Base-by-base conservation (phyloP, 2,113 vertebrate species). In the Strigops habroptila region DNA sequence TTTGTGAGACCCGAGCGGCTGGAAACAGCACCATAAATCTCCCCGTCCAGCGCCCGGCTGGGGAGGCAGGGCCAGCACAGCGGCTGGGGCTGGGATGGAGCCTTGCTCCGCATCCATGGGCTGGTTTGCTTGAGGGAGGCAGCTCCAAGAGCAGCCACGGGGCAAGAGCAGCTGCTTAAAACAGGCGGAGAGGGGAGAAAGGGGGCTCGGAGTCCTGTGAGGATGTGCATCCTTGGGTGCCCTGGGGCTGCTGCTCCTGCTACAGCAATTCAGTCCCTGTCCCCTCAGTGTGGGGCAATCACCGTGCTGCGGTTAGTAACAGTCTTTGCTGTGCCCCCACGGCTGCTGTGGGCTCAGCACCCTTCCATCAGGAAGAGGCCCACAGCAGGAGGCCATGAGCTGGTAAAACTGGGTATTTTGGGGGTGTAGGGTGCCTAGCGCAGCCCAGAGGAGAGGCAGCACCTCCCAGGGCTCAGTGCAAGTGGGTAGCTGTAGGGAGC, bases 21-120 rank as follows among this genome's bases (percentile, higher is more conserved):
- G 4, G 3, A 82, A 95, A 57, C 93, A 88, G 88, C 82, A 9
- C 74, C 94, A 94, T 96, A 95, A 91, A 97, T 97, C 90, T 90
- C 63, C 39, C 82, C 3, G 4, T 92, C 63, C 64, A 28, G 43
- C 0, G 1, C 77, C 52, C 33, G 4, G 62, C 55, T 4, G 2
- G 37, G 84, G 48, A 76, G 55, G 46, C 89, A 48, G 52, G 22
- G 68, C 77, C 63, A 64, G 63, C 48, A 46, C 59, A 28, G 79
- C 7, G 2, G 41, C 94, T 28, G 86, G 35, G 19, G 86, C 86
- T 1, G 1, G 86, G 85, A 92, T 3, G 0, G 73, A 93, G 92
- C 63, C 57, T 35, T 1, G 14, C 82, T 96, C 92, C 85, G 59
- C 77, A 91, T 73, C 80, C 60, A 75, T 84, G 70, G 8, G 84